Evolutionary conservation across 2,113 vertebrate species (phyloP).

Genomic region (Neoarius graeffei): DNA sequence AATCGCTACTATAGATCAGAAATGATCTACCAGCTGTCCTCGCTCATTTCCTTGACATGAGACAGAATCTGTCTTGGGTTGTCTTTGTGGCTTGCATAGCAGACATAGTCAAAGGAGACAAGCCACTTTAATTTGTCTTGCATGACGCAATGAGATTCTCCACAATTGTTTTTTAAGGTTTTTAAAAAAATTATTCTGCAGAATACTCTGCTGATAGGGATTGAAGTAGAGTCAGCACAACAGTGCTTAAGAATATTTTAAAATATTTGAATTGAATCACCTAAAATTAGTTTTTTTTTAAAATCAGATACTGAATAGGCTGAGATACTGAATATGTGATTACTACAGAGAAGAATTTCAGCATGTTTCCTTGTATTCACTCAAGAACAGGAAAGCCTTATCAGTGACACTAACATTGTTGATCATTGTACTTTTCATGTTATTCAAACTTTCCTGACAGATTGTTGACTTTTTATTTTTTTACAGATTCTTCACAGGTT

Average conservation of each 20-base stretch:
- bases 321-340: not conserved
- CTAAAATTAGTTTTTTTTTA: not conserved
- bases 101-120: constrained; percentile 2
- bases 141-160: not conserved
- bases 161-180: not conserved
- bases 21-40: constrained; percentile 5
- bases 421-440: not conserved
- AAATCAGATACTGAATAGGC: not conserved
- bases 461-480: not conserved
- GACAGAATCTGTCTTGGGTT: constrained; percentile 27
- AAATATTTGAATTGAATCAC: not conserved
- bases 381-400: not conserved
- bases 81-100: constrained; percentile 18
- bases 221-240: not conserved
- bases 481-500: not conserved
- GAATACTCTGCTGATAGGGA: not conserved
- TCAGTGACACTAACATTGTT: not conserved
- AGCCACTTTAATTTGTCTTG: not conserved
- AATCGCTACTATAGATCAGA: constrained; percentile 19
- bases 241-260: not conserved
- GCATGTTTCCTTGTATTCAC: not conserved
- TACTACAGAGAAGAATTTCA: not conserved
- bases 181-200: not conserved
- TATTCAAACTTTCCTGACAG: not conserved
- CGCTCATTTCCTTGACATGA: constrained; percentile 29